phyloP scores from a whole-genome alignment of 2,113 vertebrate genomes.

The Chelonoidis abingdonii region DNA sequence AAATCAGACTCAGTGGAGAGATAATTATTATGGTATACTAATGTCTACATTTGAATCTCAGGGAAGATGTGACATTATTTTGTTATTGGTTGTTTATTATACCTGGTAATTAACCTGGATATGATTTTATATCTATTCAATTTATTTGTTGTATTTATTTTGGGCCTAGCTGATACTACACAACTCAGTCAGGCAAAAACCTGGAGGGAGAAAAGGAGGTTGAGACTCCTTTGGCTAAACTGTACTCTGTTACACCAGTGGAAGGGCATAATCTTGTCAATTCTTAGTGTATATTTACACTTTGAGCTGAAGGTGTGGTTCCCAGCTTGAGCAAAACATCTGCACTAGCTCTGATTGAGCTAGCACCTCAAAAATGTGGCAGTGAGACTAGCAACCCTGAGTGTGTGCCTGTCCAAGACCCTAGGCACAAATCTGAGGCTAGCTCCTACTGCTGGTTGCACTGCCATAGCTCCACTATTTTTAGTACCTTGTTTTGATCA shows the following conservation, averaged over 20 bases:
- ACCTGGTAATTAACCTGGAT: not conserved
- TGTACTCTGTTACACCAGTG: not conserved
- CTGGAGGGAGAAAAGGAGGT: no score
- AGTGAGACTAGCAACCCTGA: no score
- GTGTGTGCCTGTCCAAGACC: no score
- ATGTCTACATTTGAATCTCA: not conserved
- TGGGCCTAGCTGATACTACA: not conserved
- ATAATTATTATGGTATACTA: not conserved
- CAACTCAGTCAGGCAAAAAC: not conserved
- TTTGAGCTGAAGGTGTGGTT: no score
- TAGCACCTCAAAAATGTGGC: no score
- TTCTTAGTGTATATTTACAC: no score
- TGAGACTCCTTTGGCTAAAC: not conserved
- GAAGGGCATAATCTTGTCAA: not conserved
- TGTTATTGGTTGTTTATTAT: accelerated
- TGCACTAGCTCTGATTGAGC: no score
- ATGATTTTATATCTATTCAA: not conserved
- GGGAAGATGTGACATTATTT: not conserved
- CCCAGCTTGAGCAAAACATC: no score
- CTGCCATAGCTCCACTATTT: no score
- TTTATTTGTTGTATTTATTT: not conserved
- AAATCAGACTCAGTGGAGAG: not conserved
- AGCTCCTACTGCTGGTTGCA: no score
- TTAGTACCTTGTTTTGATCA: no score
- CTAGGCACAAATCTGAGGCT: no score